Evolutionary conservation across 2,797 vertebrate genomes (phyloP).

Genomic region (Brotogeris chrysoptera): DNA sequence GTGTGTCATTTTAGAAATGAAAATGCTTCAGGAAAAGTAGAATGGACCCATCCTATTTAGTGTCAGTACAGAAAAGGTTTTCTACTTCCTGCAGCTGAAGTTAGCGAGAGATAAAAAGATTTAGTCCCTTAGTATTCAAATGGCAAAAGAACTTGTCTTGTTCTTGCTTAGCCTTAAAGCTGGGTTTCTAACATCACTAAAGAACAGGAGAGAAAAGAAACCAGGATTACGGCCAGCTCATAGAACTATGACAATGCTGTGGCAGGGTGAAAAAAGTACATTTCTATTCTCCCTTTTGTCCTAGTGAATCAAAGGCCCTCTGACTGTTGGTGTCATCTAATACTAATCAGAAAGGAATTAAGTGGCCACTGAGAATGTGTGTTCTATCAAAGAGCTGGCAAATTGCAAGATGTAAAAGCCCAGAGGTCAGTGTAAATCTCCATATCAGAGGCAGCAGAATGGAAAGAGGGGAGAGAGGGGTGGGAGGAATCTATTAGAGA

Average conservation of each 20-base stretch:
- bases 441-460: constrained; percentile 64
- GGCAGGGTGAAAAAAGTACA: neutral
- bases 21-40: neutral
- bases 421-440: constrained; percentile 73
- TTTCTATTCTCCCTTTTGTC: constrained; percentile 56
- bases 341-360: constrained; percentile 65
- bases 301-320: constrained; percentile 48
- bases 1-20: neutral
- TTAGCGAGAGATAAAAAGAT: constrained; percentile 31
- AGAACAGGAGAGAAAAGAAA: constrained; percentile 42
- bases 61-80: neutral
- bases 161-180: constrained; percentile 33
- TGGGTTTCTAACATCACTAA: constrained; percentile 26
- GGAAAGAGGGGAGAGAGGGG: neutral
- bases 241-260: neutral
- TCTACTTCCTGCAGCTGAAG: constrained; percentile 19
- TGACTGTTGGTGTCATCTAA: constrained; percentile 50
- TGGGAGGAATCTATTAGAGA: constrained; percentile 47
- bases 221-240: constrained; percentile 37
- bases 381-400: constrained; percentile 67
- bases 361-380: constrained; percentile 56
- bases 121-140: constrained; percentile 35
- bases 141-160: constrained; percentile 39
- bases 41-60: neutral
- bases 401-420: constrained; percentile 70